Conservation (phyloP, 2,113 vertebrate species). For the Austrofundulus limnaeus region DNA sequence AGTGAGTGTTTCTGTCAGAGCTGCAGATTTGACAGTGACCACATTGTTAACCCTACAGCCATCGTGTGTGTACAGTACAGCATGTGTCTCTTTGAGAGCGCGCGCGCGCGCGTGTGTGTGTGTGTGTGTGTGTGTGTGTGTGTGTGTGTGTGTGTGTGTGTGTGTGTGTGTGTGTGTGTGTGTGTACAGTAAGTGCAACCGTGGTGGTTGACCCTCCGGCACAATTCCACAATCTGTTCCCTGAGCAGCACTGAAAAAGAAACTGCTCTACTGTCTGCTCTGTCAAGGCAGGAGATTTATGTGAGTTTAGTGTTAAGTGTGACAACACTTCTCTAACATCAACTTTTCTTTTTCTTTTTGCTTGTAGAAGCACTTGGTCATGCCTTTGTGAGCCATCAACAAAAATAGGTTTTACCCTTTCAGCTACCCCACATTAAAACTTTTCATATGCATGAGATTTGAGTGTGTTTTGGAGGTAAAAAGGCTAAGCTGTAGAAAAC, state of each 20-base stretch:
- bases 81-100: conserved; percentile 10
- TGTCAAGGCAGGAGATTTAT: conserved; percentile 28
- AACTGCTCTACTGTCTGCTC: conserved; percentile 48
- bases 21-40: conserved; percentile 9
- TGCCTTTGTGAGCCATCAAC: conserved; percentile 13
- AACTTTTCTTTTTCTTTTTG: too few relatives aligned
- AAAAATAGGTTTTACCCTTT: conserved; percentile 58
- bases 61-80: conserved; percentile 1
- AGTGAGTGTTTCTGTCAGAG: conserved; percentile 46
- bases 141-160: too few relatives aligned
- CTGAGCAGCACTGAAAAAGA: conserved; percentile 45
- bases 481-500: conserved; percentile 58
- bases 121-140: conserved; percentile 14
- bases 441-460: conserved; percentile 69
- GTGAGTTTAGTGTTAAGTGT: background rate
- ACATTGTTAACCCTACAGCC: conserved; percentile 38
- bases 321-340: background rate
- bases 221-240: conserved; percentile 62
- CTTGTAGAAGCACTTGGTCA: background rate
- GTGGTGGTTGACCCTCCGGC: conserved; percentile 57
- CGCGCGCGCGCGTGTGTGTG: conserved; percentile 3
- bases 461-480: conserved; percentile 67
- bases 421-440: conserved; percentile 56
- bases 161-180: conserved; percentile 15
- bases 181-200: conserved; percentile 23